Evolutionary conservation across 2,797 vertebrate species (phyloP), one percentile per base, ranked within the genome.

Genomic region (Neosilurus mollespiculum): DNA sequence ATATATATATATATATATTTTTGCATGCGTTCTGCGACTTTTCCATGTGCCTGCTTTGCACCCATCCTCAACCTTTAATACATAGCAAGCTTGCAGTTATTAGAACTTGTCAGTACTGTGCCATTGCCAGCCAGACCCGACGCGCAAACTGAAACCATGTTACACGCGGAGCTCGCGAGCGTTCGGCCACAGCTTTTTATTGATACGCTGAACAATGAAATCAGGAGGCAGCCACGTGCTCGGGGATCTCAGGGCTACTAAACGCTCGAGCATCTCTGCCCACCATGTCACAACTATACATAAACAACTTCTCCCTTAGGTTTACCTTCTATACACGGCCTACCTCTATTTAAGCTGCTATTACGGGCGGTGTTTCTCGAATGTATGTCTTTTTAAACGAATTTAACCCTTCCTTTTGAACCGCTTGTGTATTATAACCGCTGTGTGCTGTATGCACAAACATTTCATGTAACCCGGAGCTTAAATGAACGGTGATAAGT

Each of bases 161-260:
- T 49, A 16, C 66, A 64, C 49, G 18, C 43, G 24, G 51, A 61
- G 62, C 51, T 4, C 3, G 37, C 3, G 20, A 43, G 37, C 9
- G 30, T 82, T 79, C 49, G 83, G 85, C 91, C 90, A 89, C 86
- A 89, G 90, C 71, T 83, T 80, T 85, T 81, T 91, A 87, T 91
- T 91, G 87, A 90, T 90, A 83, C 89, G 89, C 89, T 81, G 93
- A 90, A 95, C 94, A 95, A 95, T 95, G 93, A 93, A 87, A 89
- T 87, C 87, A 89, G 85, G 85, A 88, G 89, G 91, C 90, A 94
- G 90, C 94, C 93, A 95, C 94, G 94, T 95, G 94, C 93, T 95
- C 94, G 82, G 43, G 69, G 86, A 81, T 90, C 90, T 91, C 89
- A 67, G 70, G 64, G 83, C 78, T 49, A 87, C 81, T 81, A 78